These are phyloP conservation scores for Aphaenogaster floridana DNA, from an alignment of 1,140 invertebrate genomes.

Conservation along the genomic window DNA sequence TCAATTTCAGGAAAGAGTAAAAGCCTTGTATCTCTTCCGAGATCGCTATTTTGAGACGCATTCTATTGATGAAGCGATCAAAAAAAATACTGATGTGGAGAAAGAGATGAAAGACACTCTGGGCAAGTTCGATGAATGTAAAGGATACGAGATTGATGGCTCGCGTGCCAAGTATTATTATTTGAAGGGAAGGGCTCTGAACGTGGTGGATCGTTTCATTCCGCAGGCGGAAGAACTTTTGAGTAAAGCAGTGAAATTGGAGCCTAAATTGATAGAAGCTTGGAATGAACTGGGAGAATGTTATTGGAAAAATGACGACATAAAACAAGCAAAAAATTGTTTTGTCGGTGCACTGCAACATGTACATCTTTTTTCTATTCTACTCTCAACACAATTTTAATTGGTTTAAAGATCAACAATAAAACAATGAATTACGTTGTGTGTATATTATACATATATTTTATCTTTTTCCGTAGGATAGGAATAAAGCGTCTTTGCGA, in stretches of 20 bases:
- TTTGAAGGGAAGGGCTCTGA: conserved; percentile 92
- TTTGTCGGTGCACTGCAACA: conserved; percentile 94
- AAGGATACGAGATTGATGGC: conserved; percentile 89
- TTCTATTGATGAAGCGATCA: conserved; percentile 89
- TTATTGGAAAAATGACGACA: conserved; percentile 95
- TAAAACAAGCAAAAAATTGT: conserved; percentile 94
- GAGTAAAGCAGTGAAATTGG: conserved; percentile 94
- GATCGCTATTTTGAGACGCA: conserved; percentile 94
- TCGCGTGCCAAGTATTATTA: conserved; percentile 91
- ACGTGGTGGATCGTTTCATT: conserved; percentile 91
- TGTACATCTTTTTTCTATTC: conserved; percentile 87
- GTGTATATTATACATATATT: conserved; percentile 8
- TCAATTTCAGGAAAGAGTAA: conserved; percentile 89
- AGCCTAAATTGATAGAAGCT: conserved; percentile 93
- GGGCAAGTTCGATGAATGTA: conserved; percentile 89
- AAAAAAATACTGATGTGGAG: conserved; percentile 90
- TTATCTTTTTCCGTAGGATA: conserved; percentile 86
- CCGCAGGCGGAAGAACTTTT: conserved; percentile 91
- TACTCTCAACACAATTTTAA: background rate
- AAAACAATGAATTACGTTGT: conserved; percentile 4
- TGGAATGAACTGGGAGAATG: conserved; percentile 97
- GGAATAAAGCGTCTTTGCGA: conserved; percentile 93
- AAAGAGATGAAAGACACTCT: conserved; percentile 89
- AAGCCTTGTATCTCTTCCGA: conserved; percentile 90
- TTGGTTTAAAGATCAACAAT: conserved; percentile 25